Base-by-base conservation (phyloP, 1,140 invertebrate genomes). In the Brachionus sp. region DNA sequence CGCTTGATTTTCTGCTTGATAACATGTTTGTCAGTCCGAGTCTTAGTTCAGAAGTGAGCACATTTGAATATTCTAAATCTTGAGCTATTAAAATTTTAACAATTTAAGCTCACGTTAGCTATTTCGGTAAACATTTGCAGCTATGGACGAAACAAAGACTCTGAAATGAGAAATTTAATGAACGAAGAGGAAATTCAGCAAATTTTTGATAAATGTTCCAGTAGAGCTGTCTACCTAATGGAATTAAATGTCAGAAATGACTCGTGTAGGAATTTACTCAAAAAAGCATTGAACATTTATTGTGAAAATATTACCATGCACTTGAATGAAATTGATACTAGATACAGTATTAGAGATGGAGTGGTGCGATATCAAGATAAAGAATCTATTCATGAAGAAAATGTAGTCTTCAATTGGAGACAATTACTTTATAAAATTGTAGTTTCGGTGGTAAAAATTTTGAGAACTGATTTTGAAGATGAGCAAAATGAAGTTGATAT, bases 391-490 rank as follows among this genome's bases (percentile, higher is more conserved):
- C 7, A 75, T 46, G 70, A 75, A 13, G 46, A 80, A 5, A 44
- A 9, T 19, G 12, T 80, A 1, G 50, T 23, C 13, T 37, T 37
- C 12, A 80, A 80, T 13, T 80, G 77, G 77, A 80, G 50, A 37
- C 77, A 80, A 62, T 37, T 66, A 19, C 57, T 80, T 50, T 80
- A 80, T 23, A 80, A 57, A 66, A 80, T 80, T 23, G 77, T 80
- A 3, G 57, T 80, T 16, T 62, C 77, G 29, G 57, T 80, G 35
- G 77, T 80, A 2, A 57, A 44, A 62, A 66, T 80, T 44, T 25
- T 80, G 16, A 39, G 77, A 57, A 10, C 16, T 66, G 77, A 80
- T 66, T 80, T 80, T 29, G 77, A 80, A 29, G 12, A 80, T 66
- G 35, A 57, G 5, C 19, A 37, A 3, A 25, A 39, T 80, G 50